These are phyloP conservation scores for Drosophila neonasuta DNA, from an alignment of 2,888 invertebrate species.

Conservation along the genomic window DNA sequence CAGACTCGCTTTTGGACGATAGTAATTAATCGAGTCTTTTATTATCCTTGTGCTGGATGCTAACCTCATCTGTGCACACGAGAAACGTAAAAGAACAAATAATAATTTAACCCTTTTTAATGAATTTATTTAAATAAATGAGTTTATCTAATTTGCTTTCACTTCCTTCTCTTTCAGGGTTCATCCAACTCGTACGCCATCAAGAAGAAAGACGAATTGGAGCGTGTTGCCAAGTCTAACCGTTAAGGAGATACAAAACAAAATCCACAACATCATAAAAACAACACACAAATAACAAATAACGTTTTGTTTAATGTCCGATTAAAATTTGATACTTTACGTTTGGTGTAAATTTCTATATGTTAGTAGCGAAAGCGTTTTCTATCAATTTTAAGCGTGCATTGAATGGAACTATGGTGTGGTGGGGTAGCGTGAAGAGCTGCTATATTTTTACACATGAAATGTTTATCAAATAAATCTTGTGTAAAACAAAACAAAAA, in stretches of 20 bases:
- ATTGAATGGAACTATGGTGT: conserved; percentile 34
- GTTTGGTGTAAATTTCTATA: conserved; percentile 52
- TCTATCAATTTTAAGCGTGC: conserved; percentile 52
- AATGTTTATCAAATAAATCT: conserved; percentile 47
- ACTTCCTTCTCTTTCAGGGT: conserved; percentile 85
- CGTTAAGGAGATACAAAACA: conserved; percentile 87
- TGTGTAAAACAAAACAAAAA: conserved; percentile 48
- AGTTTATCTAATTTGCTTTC: not conserved
- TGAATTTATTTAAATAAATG: not conserved
- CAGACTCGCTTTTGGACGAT: conserved; percentile 80
- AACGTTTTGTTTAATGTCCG: conserved; percentile 54
- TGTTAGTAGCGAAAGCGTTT: conserved; percentile 49
- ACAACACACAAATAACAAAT: conserved; percentile 56
- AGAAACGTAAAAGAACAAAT: conserved; percentile 80
- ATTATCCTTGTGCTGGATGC: conserved; percentile 79
- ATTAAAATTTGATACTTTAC: conserved; percentile 58
- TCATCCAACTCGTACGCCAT: conserved; percentile 99
- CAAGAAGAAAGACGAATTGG: conserved; percentile 99
- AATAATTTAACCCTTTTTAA: not conserved
- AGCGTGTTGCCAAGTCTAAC: conserved; percentile 99
- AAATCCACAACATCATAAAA: conserved; percentile 36
- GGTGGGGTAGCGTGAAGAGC: conserved; percentile 31
- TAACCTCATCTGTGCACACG: conserved; percentile 61
- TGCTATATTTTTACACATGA: conserved; percentile 40
- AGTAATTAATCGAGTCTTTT: conserved; percentile 64